phyloP scores from a whole-genome alignment of 2,888 invertebrate genomes.

The Labia minor region DNA sequence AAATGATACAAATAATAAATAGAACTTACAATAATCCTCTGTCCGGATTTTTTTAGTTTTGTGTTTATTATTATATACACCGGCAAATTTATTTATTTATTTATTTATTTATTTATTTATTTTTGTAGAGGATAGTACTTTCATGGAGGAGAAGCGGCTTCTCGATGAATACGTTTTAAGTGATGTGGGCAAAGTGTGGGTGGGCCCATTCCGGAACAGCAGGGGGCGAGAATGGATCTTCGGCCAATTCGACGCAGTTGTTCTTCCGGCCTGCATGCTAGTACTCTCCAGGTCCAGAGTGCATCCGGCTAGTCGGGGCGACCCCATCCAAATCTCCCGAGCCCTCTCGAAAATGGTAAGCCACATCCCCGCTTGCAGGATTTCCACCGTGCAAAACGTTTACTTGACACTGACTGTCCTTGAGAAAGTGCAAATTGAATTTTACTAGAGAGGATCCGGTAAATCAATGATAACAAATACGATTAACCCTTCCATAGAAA shows the following conservation, averaged over 20 bases:
- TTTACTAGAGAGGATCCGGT: not conserved
- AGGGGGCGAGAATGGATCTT: slow-evolving; percentile 74
- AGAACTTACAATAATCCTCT: no score
- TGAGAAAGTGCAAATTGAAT: not conserved
- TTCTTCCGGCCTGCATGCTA: slow-evolving; percentile 58
- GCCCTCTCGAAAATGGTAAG: slow-evolving; percentile 58
- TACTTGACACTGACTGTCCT: not conserved
- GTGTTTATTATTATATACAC: no score
- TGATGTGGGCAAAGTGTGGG: slow-evolving; percentile 79
- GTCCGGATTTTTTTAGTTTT: no score
- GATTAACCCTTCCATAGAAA: not conserved
- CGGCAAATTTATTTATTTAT: no score
- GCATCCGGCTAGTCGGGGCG: slow-evolving; percentile 50
- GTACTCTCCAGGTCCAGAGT: slow-evolving; percentile 56
- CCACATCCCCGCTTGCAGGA: no score
- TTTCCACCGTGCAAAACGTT: not conserved
- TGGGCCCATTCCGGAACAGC: slow-evolving; percentile 59
- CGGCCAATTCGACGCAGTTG: slow-evolving; percentile 65
- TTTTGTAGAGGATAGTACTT: slow-evolving; percentile 59
- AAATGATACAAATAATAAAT: no score
- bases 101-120: slow-evolving; percentile 20
- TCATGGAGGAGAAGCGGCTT: slow-evolving; percentile 55
- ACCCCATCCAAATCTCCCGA: slow-evolving; percentile 57
- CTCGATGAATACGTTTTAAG: slow-evolving; percentile 68
- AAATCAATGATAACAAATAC: no score